Evolutionary conservation across 1,140 invertebrate species (phyloP).

Genomic region (Drosophila rhopaloa): DNA sequence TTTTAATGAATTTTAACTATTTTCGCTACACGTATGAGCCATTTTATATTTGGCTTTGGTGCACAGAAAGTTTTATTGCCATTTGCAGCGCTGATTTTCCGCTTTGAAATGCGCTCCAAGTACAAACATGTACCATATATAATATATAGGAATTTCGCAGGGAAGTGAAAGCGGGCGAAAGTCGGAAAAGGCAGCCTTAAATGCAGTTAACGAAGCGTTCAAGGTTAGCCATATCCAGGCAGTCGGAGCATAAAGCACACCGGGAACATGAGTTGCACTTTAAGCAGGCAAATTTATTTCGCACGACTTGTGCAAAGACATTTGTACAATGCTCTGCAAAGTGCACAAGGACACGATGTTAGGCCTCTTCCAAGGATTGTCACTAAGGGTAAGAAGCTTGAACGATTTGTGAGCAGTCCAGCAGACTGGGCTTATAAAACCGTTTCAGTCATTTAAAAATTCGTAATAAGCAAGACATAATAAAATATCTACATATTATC

Average conservation of each 20-base stretch:
- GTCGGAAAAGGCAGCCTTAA: slow-evolving; percentile 37
- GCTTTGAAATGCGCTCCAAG: slow-evolving; percentile 30
- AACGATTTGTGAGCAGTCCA: not conserved
- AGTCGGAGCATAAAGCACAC: slow-evolving; percentile 22
- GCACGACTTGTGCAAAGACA: slow-evolving; percentile 65
- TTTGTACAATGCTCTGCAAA: slow-evolving; percentile 45
- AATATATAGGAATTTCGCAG: slow-evolving; percentile 15
- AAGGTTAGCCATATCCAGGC: slow-evolving; percentile 48
- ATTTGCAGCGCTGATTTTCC: slow-evolving; percentile 61
- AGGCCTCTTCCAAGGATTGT: not conserved
- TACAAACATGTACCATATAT: slow-evolving; percentile 12
- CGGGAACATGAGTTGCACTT: slow-evolving; percentile 66
- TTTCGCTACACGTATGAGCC: slow-evolving; percentile 55
- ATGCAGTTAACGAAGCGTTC: slow-evolving; percentile 71
- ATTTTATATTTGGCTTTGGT: slow-evolving; percentile 61
- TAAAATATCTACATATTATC: too few relatives aligned
- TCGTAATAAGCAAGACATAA: not conserved
- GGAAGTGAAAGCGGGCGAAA: slow-evolving; percentile 1
- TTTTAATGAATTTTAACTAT: slow-evolving; percentile 75
- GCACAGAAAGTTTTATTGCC: slow-evolving; percentile 65
- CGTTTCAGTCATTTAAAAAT: too few relatives aligned
- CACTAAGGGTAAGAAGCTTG: too few relatives aligned
- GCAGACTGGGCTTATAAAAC: too few relatives aligned
- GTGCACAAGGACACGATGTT: slow-evolving; percentile 20
- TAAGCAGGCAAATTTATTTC: slow-evolving; percentile 72